Evolutionary conservation across 2,888 invertebrate genomes (phyloP).

Genomic region (Melikaiella ostensackeni): DNA sequence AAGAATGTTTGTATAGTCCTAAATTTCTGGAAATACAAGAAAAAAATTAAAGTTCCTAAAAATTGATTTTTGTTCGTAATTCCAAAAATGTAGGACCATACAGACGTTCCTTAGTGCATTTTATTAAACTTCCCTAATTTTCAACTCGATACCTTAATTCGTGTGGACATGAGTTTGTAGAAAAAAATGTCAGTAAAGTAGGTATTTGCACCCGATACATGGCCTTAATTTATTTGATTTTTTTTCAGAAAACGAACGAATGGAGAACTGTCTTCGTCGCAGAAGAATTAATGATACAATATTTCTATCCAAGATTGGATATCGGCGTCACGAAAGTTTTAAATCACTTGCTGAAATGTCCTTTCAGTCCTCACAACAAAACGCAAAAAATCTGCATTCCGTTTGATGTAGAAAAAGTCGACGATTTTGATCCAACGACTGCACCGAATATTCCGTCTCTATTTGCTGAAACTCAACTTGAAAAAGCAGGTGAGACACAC

Average conservation of each 20-base stretch:
- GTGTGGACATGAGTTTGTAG: too few species aligned
- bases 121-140: too few species aligned
- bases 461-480: constrained; percentile 82
- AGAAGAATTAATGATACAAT: constrained; percentile 94
- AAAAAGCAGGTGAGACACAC: constrained; percentile 77
- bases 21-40: too few species aligned
- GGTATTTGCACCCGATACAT: too few species aligned
- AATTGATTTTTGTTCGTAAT: too few species aligned
- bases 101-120: too few species aligned
- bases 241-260: constrained; percentile 78
- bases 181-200: too few species aligned
- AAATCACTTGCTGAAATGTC: constrained; percentile 98
- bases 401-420: constrained; percentile 84
- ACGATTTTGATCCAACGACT: constrained; percentile 85
- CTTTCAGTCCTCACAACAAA: constrained; percentile 99
- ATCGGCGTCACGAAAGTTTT: constrained; percentile 97
- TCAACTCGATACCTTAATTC: too few species aligned
- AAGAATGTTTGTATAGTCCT: too few species aligned
- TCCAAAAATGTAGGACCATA: too few species aligned
- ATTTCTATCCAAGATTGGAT: constrained; percentile 96
- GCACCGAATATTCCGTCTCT: constrained; percentile 86
- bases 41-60: too few species aligned
- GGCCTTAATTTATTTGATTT: too few species aligned
- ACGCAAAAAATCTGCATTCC: constrained; percentile 97
- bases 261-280: constrained; percentile 82